These are phyloP conservation scores for Ranitomeya imitator DNA, from an alignment of 2,113 vertebrate genomes.

Conservation along the genomic window DNA sequence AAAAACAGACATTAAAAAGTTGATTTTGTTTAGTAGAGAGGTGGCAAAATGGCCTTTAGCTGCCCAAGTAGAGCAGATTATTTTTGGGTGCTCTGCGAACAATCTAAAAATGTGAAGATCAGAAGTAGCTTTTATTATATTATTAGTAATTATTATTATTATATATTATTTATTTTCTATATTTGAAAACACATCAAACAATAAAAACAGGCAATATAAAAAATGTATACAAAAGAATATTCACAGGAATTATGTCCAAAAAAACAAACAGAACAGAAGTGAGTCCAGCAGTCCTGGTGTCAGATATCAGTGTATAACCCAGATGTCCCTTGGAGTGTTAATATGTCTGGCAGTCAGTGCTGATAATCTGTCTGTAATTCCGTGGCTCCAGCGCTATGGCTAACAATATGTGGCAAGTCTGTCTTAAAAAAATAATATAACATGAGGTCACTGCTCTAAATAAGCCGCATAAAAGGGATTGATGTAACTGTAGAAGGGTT, in stretches of 20 bases:
- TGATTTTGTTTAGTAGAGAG: too few relatives aligned
- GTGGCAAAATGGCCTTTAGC: too few relatives aligned
- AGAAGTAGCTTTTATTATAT: too few relatives aligned
- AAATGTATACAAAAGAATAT: not conserved
- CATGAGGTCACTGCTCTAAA: not conserved
- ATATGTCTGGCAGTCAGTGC: not conserved
- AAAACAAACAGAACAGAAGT: not conserved
- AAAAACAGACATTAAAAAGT: too few relatives aligned
- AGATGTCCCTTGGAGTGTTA: slow-evolving; percentile 16
- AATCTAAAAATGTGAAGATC: too few relatives aligned
- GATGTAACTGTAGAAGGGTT: not conserved
- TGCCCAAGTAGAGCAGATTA: too few relatives aligned
- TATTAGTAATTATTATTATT: too few relatives aligned
- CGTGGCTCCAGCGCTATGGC: not conserved
- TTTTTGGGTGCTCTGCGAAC: too few relatives aligned
- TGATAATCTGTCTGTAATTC: slow-evolving; percentile 40
- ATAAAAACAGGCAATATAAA: too few relatives aligned
- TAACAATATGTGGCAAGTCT: slow-evolving; percentile 12
- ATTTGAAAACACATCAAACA: too few relatives aligned
- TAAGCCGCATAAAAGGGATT: not conserved
- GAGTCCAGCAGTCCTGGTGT: not conserved
- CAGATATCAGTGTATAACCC: not conserved
- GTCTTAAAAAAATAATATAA: slow-evolving; percentile 18
- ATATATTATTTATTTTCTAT: too few relatives aligned
- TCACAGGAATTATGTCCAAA: not conserved